These are phyloP conservation scores for Neodon shergylaensis DNA, from an alignment of 2,113 vertebrate genomes.

Conservation along the genomic window DNA sequence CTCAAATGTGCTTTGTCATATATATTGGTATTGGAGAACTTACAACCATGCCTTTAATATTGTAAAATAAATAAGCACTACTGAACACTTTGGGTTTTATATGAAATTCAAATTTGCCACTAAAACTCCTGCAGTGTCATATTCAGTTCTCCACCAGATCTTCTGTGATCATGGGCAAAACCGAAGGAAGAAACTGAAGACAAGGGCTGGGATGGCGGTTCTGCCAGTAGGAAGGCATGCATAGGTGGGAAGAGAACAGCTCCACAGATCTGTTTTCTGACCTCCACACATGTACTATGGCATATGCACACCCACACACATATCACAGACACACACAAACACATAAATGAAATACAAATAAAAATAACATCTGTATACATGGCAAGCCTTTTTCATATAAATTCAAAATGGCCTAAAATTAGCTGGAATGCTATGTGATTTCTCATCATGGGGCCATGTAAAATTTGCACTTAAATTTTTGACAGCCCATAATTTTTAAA, in stretches of 20 bases:
- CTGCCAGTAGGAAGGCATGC: not conserved
- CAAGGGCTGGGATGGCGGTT: not conserved
- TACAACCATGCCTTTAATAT: constrained; percentile 44
- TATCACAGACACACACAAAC: not conserved
- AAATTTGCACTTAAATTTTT: constrained; percentile 31
- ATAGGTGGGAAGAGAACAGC: not conserved
- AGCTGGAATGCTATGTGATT: constrained; percentile 28
- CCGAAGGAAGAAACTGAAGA: not conserved
- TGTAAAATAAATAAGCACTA: not conserved
- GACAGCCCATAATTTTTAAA: constrained; percentile 23
- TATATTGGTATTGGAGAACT: constrained; percentile 59
- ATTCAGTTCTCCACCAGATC: constrained; percentile 42
- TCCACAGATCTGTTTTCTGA: not conserved
- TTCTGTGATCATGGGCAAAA: not conserved
- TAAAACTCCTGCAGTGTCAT: constrained; percentile 44
- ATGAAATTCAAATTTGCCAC: constrained; percentile 61
- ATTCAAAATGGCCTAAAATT: constrained; percentile 39
- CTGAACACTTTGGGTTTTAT: constrained; percentile 57
- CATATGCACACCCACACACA: not conserved
- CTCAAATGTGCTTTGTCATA: constrained; percentile 61
- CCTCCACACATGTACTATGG: not conserved
- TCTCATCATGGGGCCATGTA: constrained; percentile 25
- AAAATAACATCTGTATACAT: not conserved
- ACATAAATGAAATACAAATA: not conserved
- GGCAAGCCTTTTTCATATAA: constrained; percentile 31